Evolutionary conservation across 2,888 invertebrate genomes (phyloP).

Genomic region (Gisinianus flammeolus): DNA sequence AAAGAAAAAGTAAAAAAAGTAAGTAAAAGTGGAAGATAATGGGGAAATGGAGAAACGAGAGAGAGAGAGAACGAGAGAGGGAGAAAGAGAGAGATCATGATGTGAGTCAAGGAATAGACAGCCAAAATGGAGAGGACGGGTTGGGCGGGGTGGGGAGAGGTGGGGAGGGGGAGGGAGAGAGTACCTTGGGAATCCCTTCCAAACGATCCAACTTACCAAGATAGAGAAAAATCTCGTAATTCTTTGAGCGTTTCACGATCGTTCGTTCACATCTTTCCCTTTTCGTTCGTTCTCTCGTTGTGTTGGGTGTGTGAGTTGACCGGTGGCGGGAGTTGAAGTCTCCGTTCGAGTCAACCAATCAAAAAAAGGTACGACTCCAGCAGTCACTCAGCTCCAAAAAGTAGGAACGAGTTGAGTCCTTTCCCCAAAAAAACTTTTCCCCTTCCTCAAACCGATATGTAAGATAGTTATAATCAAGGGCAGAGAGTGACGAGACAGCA

Average conservation of each 20-base stretch:
- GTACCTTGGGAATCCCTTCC: slow-evolving; percentile 22
- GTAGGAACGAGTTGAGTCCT: no score
- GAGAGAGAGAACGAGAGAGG: neutral
- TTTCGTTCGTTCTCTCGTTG: slow-evolving; percentile 9
- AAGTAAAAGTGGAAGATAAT: neutral
- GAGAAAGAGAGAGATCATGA: neutral
- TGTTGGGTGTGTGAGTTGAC: no score
- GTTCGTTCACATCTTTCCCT: slow-evolving; percentile 6
- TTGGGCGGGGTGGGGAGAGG: neutral
- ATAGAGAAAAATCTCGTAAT: slow-evolving; percentile 35
- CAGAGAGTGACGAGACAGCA: no score
- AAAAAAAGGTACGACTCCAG: slow-evolving; percentile 1
- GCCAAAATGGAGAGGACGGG: neutral
- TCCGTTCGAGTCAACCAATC: slow-evolving; percentile 23
- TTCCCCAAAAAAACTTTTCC: no score
- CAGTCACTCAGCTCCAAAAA: slow-evolving; percentile 18
- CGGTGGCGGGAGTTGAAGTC: no score
- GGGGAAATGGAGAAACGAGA: neutral
- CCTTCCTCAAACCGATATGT: no score
- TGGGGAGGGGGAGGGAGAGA: neutral
- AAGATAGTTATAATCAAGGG: no score
- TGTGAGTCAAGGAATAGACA: neutral
- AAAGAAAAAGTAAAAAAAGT: neutral
- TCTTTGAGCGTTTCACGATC: slow-evolving; percentile 30
- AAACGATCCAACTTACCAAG: neutral